Evolutionary conservation across 1,140 invertebrate genomes (phyloP), one percentile per base, ranked within the genome.

Genomic region (Euura saliciscinereae): DNA sequence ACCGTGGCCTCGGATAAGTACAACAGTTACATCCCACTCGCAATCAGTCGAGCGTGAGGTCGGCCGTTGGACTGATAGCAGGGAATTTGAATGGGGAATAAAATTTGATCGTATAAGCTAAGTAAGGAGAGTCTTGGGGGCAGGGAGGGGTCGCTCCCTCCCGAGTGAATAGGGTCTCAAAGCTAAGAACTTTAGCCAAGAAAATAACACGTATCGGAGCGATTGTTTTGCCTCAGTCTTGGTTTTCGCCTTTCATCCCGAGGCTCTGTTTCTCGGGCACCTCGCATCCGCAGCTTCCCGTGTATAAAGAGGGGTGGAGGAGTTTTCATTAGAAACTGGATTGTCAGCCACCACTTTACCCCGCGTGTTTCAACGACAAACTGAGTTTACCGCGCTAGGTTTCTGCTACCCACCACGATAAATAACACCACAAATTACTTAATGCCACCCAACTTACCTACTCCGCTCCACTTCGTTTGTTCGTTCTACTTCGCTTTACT

Each of bases 301-400:
- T 28, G 28, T 59, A n/a, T n/a, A 59, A 59, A 59, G 51, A n/a
- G 51, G 51, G 71, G 76, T 77, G 75, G 77, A 72, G 28, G 77
- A 77, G 75, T 78, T 80, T 80, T 80, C 78, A 79, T 79, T 80
- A 80, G 77, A 71, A 75, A 51, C 73, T 43, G 74, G 72, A 79
- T 80, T 79, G 79, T 80, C 79, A 80, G 72, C 76, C 77, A 77
- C 28, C 78, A 80, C 78, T 76, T 78, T 73, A 74, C 72, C 45
- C 10, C 51, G 51, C 10, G 8, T 59, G 8, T n/a, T 11, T 59
- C 51, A 70, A 67, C 70, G 66, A 74, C 75, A 78, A 80, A 76
- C 74, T 70, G 68, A 73, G 72, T 78, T 78, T 59, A 59, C 77
- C 74, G 43, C 69, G 70, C 28, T 28, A 6, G 13, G 45, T 59